A percentile compares a stretch with the other conserved stretches of the same genome.
phyloP scores from a whole-genome alignment of 2,888 invertebrate species.

The Apamea monoglypha region DNA sequence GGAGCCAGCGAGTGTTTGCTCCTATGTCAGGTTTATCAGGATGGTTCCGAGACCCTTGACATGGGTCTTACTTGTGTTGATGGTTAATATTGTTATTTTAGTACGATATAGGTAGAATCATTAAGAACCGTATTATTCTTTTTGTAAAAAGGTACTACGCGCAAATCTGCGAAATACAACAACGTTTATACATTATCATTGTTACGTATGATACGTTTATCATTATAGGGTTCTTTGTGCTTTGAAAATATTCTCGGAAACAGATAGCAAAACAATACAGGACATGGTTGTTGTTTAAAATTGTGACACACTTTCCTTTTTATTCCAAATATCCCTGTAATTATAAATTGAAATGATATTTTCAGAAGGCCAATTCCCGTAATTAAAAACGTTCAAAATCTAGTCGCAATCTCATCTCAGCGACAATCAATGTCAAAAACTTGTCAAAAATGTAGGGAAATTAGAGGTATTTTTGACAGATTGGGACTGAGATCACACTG shows the following conservation, averaged over 20 bases:
- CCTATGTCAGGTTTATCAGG: conserved; percentile 66
- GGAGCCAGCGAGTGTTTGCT: conserved; percentile 59
- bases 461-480: too few relatives aligned
- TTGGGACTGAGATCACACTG: too few relatives aligned
- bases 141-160: background rate
- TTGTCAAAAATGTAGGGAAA: too few relatives aligned
- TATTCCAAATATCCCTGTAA: conserved; percentile 16
- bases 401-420: too few relatives aligned
- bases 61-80: conserved; percentile 29
- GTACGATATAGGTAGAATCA: background rate
- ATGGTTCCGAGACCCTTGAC: conserved; percentile 51
- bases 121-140: background rate
- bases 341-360: background rate
- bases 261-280: conserved; percentile 5
- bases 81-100: conserved; percentile 32
- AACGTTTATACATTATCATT: background rate
- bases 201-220: too few relatives aligned
- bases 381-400: too few relatives aligned
- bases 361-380: too few relatives aligned
- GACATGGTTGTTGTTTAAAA: background rate
- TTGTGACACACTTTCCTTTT: conserved; percentile 23
- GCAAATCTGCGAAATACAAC: background rate
- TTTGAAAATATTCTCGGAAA: conserved; percentile 15
- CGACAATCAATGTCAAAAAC: too few relatives aligned
- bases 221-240: background rate